phyloP scores from a whole-genome alignment of 1,140 invertebrate species.

The Listronotus bonariensis region DNA sequence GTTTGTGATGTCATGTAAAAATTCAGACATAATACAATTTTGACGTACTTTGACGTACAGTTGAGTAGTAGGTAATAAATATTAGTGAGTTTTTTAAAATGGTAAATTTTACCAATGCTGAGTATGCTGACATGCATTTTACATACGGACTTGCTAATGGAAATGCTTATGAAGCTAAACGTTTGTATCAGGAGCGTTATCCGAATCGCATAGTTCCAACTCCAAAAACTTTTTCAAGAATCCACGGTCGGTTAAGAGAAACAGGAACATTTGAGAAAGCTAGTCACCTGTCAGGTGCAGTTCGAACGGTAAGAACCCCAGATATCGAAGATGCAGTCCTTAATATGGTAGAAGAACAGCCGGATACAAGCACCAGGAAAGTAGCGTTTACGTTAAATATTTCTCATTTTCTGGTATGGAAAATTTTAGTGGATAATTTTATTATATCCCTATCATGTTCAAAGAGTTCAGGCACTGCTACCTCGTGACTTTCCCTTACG shows the following conservation, averaged over 20 bases:
- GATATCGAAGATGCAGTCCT: neutral
- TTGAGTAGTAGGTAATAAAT: too few species aligned
- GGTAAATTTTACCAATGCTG: too few species aligned
- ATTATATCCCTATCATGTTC: slow-evolving; percentile 35
- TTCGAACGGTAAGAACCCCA: slow-evolving; percentile 1
- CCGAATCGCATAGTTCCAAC: neutral
- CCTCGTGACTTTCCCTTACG: slow-evolving; percentile 16
- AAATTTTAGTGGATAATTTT: slow-evolving; percentile 22
- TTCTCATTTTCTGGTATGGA: slow-evolving; percentile 25
- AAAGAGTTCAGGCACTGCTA: slow-evolving; percentile 28
- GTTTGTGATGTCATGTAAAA: too few species aligned
- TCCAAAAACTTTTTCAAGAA: neutral
- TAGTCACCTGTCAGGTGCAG: neutral
- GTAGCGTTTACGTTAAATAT: slow-evolving; percentile 2
- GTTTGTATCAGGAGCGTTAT: slow-evolving; percentile 1
- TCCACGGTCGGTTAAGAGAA: slow-evolving; percentile 18
- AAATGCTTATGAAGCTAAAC: too few species aligned
- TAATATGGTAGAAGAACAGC: neutral
- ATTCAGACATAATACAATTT: too few species aligned
- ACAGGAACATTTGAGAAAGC: slow-evolving; percentile 24
- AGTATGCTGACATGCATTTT: too few species aligned
- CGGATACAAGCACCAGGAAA: neutral
- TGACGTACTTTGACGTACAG: too few species aligned
- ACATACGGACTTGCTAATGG: too few species aligned
- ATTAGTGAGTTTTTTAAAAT: too few species aligned